Evolutionary conservation across 2,888 invertebrate species (phyloP).

Genomic region (Pecten maximus): DNA sequence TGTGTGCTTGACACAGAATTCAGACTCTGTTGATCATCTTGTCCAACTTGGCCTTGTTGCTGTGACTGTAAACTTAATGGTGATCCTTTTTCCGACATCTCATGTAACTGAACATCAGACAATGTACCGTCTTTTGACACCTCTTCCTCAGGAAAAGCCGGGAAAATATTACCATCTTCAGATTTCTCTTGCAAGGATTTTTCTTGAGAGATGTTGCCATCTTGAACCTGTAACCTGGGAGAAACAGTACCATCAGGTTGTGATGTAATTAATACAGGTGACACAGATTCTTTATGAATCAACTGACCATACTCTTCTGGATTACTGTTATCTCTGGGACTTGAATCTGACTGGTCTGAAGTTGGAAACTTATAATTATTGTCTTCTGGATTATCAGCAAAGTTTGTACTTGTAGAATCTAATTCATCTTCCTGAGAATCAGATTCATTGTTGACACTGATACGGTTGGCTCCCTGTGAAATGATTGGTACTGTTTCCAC

Average conservation of each 20-base stretch:
- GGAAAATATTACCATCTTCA: neutral
- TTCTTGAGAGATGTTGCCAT: neutral
- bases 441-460: neutral
- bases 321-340: neutral
- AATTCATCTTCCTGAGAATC: neutral
- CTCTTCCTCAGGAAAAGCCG: neutral
- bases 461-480: neutral
- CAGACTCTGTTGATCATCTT: neutral
- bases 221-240: neutral
- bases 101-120: neutral
- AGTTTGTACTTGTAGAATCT: neutral
- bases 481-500: neutral
- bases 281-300: neutral
- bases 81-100: neutral
- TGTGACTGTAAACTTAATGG: neutral
- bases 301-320: neutral
- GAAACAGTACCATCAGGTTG: neutral
- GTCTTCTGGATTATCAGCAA: neutral
- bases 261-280: neutral
- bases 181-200: neutral
- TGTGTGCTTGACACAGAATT: neutral
- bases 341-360: neutral
- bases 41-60: neutral
- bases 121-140: neutral
- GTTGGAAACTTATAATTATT: neutral